These are phyloP conservation scores for Hydraecia micacea DNA, from an alignment of 2,888 invertebrate genomes.

Conservation along the genomic window DNA sequence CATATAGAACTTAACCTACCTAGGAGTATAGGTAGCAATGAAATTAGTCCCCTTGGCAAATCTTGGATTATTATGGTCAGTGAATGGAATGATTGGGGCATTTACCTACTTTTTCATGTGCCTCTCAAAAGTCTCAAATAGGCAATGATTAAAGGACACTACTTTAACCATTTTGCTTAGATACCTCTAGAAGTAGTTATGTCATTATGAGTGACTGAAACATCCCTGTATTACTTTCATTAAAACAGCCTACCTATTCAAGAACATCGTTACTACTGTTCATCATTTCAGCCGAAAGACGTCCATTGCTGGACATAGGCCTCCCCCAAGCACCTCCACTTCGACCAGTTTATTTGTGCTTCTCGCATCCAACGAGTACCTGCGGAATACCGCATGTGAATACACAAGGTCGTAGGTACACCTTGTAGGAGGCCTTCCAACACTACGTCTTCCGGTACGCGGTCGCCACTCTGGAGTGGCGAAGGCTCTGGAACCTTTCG, in stretches of 20 bases:
- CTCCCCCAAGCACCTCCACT: no score
- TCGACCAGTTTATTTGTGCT: no score
- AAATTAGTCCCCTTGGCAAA: not conserved
- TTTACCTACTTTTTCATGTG: not conserved
- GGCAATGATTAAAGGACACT: no score
- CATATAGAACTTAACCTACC: not conserved
- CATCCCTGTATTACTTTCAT: not conserved
- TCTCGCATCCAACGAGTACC: no score
- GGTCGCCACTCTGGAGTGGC: no score
- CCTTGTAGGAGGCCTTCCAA: no score
- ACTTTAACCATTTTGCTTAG: not conserved
- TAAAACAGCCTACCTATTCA: not conserved
- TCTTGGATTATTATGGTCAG: not conserved
- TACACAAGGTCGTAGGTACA: no score
- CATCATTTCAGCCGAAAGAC: no score
- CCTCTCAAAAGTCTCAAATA: not conserved
- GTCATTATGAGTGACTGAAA: not conserved
- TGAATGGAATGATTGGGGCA: not conserved
- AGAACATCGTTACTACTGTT: not conserved
- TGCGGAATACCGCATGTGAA: no score
- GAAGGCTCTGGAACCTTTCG: no score
- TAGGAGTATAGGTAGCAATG: not conserved
- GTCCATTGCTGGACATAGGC: no score
- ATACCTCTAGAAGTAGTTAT: not conserved
- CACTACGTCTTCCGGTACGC: no score